Percentiles rank a stretch among this genome's conserved stretches.
These are phyloP conservation scores for Xenopus petersii DNA, from an alignment of 2,797 vertebrate species.

Conservation along the genomic window DNA sequence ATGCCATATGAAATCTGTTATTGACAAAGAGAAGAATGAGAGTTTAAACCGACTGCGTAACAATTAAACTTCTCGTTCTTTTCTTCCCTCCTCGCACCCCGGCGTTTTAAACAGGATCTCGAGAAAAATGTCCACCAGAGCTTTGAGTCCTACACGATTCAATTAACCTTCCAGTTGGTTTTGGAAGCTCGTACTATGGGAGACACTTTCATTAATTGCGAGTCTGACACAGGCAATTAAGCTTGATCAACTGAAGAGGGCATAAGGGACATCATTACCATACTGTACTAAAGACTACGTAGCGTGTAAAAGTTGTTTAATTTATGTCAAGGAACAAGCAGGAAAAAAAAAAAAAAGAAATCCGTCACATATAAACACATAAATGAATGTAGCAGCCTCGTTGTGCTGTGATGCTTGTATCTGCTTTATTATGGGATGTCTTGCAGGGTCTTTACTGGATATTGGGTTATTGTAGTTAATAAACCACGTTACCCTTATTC, in stretches of 20 bases:
- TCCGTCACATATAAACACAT: no score
- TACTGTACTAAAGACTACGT: conserved; percentile 67
- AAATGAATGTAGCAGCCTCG: no score
- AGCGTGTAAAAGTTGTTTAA: conserved; percentile 73
- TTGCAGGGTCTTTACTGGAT: no score
- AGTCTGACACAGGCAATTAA: conserved; percentile 82
- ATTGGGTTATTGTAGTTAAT: no score
- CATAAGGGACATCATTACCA: conserved; percentile 71
- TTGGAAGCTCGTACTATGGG: conserved; percentile 65
- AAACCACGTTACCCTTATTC: no score
- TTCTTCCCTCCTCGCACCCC: conserved; percentile 58
- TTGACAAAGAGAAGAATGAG: no score
- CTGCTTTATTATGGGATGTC: not conserved
- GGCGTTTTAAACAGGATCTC: conserved; percentile 62
- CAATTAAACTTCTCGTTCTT: conserved; percentile 57
- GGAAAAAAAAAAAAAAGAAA: conserved; percentile 25
- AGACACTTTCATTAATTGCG: conserved; percentile 78
- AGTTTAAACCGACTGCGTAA: conserved; percentile 49
- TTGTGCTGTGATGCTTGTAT: not conserved
- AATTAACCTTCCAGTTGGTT: conserved; percentile 82
- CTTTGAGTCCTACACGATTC: conserved; percentile 75
- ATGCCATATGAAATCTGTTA: no score
- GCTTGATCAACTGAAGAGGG: conserved; percentile 77
- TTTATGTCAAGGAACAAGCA: conserved; percentile 65
- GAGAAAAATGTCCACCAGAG: conserved; percentile 66